Conservation (phyloP, 2,888 invertebrate species). For the Protodeltote pygarga region DNA sequence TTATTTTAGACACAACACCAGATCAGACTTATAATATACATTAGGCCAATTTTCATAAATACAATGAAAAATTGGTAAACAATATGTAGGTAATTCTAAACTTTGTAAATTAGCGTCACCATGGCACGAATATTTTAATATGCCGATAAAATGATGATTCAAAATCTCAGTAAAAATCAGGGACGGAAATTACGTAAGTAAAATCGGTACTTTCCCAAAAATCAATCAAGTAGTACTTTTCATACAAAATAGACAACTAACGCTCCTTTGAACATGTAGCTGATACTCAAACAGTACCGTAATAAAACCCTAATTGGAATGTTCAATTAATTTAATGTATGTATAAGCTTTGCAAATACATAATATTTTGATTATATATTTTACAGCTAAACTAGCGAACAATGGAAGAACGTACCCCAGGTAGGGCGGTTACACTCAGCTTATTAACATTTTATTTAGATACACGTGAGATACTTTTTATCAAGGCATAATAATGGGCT, state of each 20-base stretch:
- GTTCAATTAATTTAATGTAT: constrained; percentile 42
- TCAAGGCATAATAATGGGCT: too few species aligned
- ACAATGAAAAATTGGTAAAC: constrained; percentile 34
- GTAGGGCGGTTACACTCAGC: too few species aligned
- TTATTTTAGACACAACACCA: constrained; percentile 12
- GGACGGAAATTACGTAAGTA: constrained; percentile 41
- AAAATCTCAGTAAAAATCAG: constrained; percentile 29
- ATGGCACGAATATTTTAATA: constrained; percentile 36
- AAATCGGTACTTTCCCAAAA: constrained; percentile 28
- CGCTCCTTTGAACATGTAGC: constrained; percentile 27
- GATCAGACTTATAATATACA: constrained; percentile 37
- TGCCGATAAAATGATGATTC: constrained; percentile 10
- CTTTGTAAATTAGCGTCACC: constrained; percentile 26
- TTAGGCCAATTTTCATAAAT: constrained; percentile 44
- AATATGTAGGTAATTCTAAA: constrained; percentile 15
- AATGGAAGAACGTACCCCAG: too few species aligned
- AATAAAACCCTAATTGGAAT: constrained; percentile 51
- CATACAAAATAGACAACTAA: constrained; percentile 34
- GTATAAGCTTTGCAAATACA: constrained; percentile 35
- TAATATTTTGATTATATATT: too few species aligned
- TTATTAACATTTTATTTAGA: too few species aligned
- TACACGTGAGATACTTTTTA: too few species aligned
- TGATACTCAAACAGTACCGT: constrained; percentile 30
- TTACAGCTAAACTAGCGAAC: too few species aligned
- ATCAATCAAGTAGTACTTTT: constrained; percentile 14